Evolutionary conservation across 2,797 vertebrate genomes (phyloP).

Genomic region (Yasuhikotakia modesta): DNA sequence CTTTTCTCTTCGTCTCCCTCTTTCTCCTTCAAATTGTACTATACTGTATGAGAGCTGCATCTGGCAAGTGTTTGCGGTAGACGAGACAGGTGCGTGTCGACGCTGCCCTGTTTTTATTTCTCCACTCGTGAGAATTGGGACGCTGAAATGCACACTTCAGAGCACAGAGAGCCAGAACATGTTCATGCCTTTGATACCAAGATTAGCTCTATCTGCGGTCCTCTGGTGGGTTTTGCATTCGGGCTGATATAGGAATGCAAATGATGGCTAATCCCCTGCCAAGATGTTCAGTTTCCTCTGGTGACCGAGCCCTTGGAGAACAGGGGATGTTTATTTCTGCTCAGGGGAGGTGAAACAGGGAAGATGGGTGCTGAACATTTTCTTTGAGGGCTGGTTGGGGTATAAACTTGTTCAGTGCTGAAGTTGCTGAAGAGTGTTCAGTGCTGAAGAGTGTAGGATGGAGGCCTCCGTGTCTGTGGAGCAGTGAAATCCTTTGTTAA

Average conservation of each 20-base stretch:
- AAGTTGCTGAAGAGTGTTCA: too few relatives aligned
- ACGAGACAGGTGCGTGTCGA: slow-evolving; percentile 36
- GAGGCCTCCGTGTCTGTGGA: slow-evolving; percentile 33
- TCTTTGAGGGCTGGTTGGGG: slow-evolving; percentile 4
- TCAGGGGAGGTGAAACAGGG: slow-evolving; percentile 17
- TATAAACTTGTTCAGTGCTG: slow-evolving; percentile 18
- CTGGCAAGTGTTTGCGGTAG: slow-evolving; percentile 20
- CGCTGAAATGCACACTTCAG: slow-evolving; percentile 60
- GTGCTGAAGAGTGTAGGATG: slow-evolving; percentile 15
- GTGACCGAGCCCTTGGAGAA: slow-evolving; percentile 25
- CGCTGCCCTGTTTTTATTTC: slow-evolving; percentile 18
- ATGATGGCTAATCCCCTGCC: slow-evolving; percentile 67
- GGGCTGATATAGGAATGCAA: slow-evolving; percentile 69
- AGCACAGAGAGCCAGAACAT: slow-evolving; percentile 58
- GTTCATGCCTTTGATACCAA: slow-evolving; percentile 67
- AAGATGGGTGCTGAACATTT: background rate
- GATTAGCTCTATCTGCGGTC: slow-evolving; percentile 64
- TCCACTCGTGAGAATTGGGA: slow-evolving; percentile 53
- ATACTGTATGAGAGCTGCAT: background rate
- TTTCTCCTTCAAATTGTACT: slow-evolving; percentile 11
- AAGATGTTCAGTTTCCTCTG: slow-evolving; percentile 44
- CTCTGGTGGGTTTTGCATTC: slow-evolving; percentile 52
- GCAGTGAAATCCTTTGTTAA: slow-evolving; percentile 45
- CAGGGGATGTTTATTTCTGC: slow-evolving; percentile 11
- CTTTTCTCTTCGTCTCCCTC: background rate